Evolutionary conservation across 2,113 vertebrate genomes (phyloP).

Genomic region (Calypte anna): DNA sequence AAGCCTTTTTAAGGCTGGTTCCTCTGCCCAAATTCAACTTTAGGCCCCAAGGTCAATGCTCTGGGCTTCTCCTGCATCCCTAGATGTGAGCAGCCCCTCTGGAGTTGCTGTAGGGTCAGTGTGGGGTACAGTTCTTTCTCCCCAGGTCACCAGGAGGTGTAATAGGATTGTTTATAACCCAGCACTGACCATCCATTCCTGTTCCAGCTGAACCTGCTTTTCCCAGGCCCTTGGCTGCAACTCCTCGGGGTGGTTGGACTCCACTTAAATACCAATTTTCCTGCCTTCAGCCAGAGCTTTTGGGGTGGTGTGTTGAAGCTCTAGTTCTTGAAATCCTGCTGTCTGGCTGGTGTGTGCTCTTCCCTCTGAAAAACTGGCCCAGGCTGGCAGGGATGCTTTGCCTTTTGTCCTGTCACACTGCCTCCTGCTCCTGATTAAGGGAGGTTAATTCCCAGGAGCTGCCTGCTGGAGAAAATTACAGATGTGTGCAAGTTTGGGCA

Average conservation of each 20-base stretch:
- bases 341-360: neutral
- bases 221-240: neutral
- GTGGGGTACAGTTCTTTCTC: too few relatives aligned
- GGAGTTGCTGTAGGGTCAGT: too few relatives aligned
- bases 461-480: neutral
- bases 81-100: neutral
- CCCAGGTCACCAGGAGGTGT: neutral
- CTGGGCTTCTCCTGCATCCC: neutral
- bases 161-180: too few relatives aligned
- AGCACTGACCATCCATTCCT: neutral
- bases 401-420: neutral
- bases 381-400: neutral
- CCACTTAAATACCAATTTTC: neutral
- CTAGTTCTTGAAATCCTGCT: neutral
- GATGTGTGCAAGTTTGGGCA: neutral
- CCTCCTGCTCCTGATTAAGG: neutral
- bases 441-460: neutral
- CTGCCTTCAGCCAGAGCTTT: neutral
- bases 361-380: neutral
- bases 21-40: neutral
- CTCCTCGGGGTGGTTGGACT: neutral
- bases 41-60: neutral
- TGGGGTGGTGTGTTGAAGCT: neutral
- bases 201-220: neutral
- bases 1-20: neutral